A percentile compares a stretch with the other conserved stretches of the same genome.
Conservation (phyloP, 2,797 vertebrate genomes). For the Sebastes minor region DNA sequence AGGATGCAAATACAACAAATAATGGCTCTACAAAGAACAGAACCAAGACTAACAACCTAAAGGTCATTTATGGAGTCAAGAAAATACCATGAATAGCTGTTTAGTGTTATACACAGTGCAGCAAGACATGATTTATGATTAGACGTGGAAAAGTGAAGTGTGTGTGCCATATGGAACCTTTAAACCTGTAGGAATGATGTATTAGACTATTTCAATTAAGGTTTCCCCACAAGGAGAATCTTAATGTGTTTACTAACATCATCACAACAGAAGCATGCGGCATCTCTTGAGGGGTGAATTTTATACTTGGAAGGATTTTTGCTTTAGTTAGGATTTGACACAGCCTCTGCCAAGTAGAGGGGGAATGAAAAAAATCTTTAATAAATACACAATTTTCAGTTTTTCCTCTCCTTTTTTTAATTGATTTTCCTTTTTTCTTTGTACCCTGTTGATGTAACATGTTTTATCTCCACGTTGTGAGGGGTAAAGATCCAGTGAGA, state of each 20-base stretch:
- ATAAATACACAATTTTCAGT: neutral
- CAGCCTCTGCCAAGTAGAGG: constrained; percentile 13
- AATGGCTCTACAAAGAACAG: neutral
- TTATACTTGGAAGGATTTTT: constrained; percentile 17
- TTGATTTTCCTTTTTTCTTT: neutral
- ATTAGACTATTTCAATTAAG: constrained; percentile 19
- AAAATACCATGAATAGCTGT: neutral
- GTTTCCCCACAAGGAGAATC: constrained; percentile 17
- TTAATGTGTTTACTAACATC: constrained; percentile 32
- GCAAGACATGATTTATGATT: neutral
- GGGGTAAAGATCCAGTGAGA: constrained; percentile 8
- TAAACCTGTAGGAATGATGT: constrained; percentile 1
- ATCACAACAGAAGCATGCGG: constrained; percentile 12
- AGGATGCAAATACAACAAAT: constrained; percentile 10
- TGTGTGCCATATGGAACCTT: neutral
- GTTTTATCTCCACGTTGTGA: constrained; percentile 13
- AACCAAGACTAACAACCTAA: neutral
- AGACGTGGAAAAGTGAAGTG: neutral
- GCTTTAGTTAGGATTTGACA: constrained; percentile 22
- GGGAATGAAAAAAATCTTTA: neutral
- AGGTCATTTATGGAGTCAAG: neutral
- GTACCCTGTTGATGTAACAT: constrained; percentile 7
- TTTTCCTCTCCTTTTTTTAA: neutral
- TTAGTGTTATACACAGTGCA: neutral
- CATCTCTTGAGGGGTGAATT: constrained; percentile 23